A percentile compares a stretch with the other conserved stretches of the same genome.
These are phyloP conservation scores for Micromesistius poutassou DNA, from an alignment of 2,797 vertebrate genomes.

Conservation along the genomic window DNA sequence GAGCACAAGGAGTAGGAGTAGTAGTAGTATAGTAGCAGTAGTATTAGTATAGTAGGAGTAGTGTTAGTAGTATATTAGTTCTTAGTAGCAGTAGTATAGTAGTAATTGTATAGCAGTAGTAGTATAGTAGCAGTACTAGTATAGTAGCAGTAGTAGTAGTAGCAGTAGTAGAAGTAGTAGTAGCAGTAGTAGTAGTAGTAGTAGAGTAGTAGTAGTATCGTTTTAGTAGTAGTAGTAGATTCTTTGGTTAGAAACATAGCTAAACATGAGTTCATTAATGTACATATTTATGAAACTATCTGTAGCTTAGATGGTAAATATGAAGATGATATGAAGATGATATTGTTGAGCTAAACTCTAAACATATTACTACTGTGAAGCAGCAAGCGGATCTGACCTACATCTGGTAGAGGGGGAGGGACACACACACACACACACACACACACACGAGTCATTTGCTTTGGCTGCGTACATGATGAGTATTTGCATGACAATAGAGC, in stretches of 20 bases:
- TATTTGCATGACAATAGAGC: background rate
- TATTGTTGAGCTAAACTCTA: background rate
- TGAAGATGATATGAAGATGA: no score
- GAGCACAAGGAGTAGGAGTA: no score
- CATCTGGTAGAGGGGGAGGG: background rate
- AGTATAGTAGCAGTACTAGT: no score
- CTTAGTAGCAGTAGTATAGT: no score
- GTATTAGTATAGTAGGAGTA: no score
- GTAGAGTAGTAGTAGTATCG: background rate
- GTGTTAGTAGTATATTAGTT: no score
- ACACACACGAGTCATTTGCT: no score
- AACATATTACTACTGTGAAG: background rate
- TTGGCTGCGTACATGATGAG: no score
- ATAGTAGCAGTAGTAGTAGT: background rate
- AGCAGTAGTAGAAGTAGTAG: background rate
- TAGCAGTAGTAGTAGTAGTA: background rate
- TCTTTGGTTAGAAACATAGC: background rate
- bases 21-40: no score
- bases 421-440: no score
- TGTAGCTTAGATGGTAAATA: background rate
- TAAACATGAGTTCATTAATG: background rate
- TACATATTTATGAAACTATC: background rate
- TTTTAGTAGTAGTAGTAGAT: background rate
- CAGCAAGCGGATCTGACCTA: background rate
- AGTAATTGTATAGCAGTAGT: no score